These are phyloP conservation scores for Oppia nitens DNA, from an alignment of 1,140 invertebrate genomes.

Conservation along the genomic window DNA sequence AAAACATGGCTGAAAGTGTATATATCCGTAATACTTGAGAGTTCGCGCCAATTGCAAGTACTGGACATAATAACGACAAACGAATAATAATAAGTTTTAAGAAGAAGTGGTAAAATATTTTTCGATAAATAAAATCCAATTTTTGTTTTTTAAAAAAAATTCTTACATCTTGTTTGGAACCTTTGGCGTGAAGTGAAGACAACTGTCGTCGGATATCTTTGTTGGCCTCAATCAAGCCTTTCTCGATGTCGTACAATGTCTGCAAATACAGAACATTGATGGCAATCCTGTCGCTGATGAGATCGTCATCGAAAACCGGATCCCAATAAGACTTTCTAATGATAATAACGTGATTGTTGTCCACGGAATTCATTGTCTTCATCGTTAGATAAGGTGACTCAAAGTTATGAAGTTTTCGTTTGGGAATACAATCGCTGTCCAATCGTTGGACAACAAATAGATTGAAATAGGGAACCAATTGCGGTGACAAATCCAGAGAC, in stretches of 20 bases:
- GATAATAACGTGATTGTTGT: constrained; percentile 41
- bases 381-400: constrained; percentile 87
- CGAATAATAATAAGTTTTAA: too few species aligned
- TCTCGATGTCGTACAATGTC: constrained; percentile 62
- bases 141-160: constrained; percentile 4
- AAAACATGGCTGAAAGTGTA: constrained; percentile 56
- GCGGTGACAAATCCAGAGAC: constrained; percentile 50
- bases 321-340: constrained; percentile 80
- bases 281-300: constrained; percentile 58
- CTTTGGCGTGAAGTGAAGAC: constrained; percentile 46
- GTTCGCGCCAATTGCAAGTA: constrained; percentile 61
- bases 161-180: constrained; percentile 59
- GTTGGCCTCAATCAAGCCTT: constrained; percentile 59
- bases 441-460: constrained; percentile 51
- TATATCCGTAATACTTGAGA: constrained; percentile 70
- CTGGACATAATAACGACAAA: constrained; percentile 38
- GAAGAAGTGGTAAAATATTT: neutral
- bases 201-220: constrained; percentile 51
- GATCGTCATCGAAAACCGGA: constrained; percentile 53
- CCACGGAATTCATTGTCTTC: constrained; percentile 32
- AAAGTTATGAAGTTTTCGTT: constrained; percentile 80
- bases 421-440: constrained; percentile 5
- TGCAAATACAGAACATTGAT: constrained; percentile 75
- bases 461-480: constrained; percentile 68
- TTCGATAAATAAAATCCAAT: neutral